Evolutionary conservation across 2,113 vertebrate species (phyloP), one percentile per base, ranked within the genome.

Genomic region (Tautogolabrus adspersus): DNA sequence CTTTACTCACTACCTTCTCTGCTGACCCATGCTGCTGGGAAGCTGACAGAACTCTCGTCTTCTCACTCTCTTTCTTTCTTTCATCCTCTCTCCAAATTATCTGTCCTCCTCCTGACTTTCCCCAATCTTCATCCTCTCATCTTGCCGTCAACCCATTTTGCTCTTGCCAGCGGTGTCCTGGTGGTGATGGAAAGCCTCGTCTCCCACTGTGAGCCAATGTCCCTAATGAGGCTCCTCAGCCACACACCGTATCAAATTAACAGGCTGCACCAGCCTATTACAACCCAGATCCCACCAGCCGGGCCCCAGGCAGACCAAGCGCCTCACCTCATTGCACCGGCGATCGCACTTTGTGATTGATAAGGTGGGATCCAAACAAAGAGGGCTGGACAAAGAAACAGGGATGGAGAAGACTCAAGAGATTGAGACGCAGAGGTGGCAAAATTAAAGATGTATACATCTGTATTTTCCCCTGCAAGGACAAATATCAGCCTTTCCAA

Each of bases 191-290:
- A 88, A 81, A 61, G 79, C 40, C 63, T 12, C 6, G 51, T 84
- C 70, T 69, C 73, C 67, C 77, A 63, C 57, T 64, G 62, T 62
- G 73, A 76, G 82, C 79, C 16, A 38, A 63, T 61, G 83, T 75
- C 86, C 77, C 81, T 94, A 90, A 92, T 87, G 89, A 92, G 90
- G 73, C 82, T 87, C 78, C 85, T 90, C 86, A 59, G 81, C 83
- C 85, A 88, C 86, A 84, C 72, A 80, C 64, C 77, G 59, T 79
- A 90, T 87, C 89, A 84, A 92, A 93, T 93, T 91, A 93, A 93
- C 79, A 91, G 88, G 84, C 85, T 73, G 84, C 84, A 54, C 81
- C 86, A 88, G 87, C 81, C 89, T 80, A 92, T 92, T 88, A 92
- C 88, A 87, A 77, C 80, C 72, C 49, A 52, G 13, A 77, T 66